Percentiles rank a stretch among this genome's conserved stretches.
Conservation (phyloP, 2,113 vertebrate species). For the Antennarius striatus region DNA sequence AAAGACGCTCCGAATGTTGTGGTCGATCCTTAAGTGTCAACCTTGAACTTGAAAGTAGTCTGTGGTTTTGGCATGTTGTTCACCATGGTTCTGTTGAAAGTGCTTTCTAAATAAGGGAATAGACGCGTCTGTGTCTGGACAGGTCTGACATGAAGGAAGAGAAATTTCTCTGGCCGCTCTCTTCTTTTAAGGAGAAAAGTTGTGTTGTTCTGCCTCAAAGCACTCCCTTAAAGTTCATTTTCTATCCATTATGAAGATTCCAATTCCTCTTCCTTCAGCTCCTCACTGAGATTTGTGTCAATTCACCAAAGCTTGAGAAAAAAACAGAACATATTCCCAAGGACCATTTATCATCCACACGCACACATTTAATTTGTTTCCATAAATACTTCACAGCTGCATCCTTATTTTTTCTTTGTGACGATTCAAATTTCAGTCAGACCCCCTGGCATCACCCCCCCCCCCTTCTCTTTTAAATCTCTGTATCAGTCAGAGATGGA, state of each 20-base stretch:
- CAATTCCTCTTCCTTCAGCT: slow-evolving; percentile 1
- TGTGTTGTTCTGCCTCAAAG: slow-evolving; percentile 34
- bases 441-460: too few relatives aligned
- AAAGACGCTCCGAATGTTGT: slow-evolving; percentile 9
- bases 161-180: slow-evolving; percentile 3
- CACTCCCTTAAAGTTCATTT: slow-evolving; percentile 22
- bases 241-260: slow-evolving; percentile 30
- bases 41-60: slow-evolving; percentile 37
- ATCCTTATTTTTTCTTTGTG: too few relatives aligned
- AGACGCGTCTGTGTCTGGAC: slow-evolving; percentile 30
- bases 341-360: too few relatives aligned
- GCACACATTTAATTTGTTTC: too few relatives aligned
- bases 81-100: slow-evolving; percentile 32
- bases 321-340: too few relatives aligned
- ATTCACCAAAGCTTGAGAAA: slow-evolving; percentile 16
- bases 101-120: slow-evolving; percentile 40
- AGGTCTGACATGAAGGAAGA: too few relatives aligned
- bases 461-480: too few relatives aligned
- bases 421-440: too few relatives aligned
- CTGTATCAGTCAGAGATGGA: too few relatives aligned
- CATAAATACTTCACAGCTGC: too few relatives aligned
- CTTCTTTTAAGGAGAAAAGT: slow-evolving; percentile 15
- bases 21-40: slow-evolving; percentile 4
- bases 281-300: slow-evolving; percentile 7
- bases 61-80: slow-evolving; percentile 30